Conservation (phyloP, 2,888 invertebrate species). For the Catocala fraxini region DNA sequence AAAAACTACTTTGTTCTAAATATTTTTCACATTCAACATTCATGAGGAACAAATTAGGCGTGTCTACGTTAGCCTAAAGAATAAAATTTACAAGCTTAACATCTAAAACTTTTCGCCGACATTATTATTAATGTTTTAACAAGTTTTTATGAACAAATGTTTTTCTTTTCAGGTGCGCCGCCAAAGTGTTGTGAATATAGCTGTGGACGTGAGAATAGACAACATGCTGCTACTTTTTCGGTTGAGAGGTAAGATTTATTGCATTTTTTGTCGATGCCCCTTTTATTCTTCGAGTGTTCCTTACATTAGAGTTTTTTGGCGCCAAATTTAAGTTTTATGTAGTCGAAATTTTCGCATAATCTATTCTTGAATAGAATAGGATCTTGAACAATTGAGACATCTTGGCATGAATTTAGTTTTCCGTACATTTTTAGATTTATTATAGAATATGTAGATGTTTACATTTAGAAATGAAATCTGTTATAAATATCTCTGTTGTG, state of each 20-base stretch:
- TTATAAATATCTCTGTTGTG: too few relatives aligned
- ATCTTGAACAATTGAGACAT: neutral
- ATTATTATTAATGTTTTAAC: slow-evolving; percentile 6
- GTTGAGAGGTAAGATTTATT: slow-evolving; percentile 65
- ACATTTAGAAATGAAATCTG: too few relatives aligned
- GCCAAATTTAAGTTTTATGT: slow-evolving; percentile 46
- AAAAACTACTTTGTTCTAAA: too few relatives aligned
- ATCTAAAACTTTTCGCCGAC: slow-evolving; percentile 1
- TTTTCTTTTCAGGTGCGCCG: slow-evolving; percentile 69
- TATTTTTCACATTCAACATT: neutral
- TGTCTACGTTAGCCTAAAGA: neutral
- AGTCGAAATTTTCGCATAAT: slow-evolving; percentile 45
- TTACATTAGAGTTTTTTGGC: slow-evolving; percentile 42
- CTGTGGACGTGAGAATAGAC: slow-evolving; percentile 57
- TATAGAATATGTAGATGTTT: neutral
- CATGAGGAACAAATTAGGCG: neutral
- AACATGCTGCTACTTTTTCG: slow-evolving; percentile 56
- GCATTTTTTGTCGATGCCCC: slow-evolving; percentile 26
- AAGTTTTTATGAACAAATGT: slow-evolving; percentile 21
- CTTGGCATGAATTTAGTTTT: neutral
- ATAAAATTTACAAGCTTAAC: slow-evolving; percentile 3
- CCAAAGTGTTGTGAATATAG: slow-evolving; percentile 60
- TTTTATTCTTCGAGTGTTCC: slow-evolving; percentile 11
- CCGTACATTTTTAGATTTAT: neutral
- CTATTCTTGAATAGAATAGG: slow-evolving; percentile 22